Percentiles rank a stretch among this genome's conserved stretches.
phyloP scores from a whole-genome alignment of 1,140 invertebrate species.

The Argopecten irradians region DNA sequence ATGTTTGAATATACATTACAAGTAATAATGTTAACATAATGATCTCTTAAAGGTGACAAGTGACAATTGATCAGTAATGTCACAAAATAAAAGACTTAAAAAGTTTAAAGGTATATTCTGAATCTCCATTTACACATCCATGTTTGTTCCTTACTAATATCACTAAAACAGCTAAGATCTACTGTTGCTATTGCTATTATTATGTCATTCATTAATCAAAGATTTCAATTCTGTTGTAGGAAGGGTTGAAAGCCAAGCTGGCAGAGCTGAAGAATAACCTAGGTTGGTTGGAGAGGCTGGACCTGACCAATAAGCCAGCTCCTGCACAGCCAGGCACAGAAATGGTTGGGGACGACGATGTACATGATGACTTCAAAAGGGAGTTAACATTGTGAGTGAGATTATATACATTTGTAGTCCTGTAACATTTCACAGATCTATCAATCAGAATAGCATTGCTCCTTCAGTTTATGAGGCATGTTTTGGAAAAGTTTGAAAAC shows the following conservation, averaged over 20 bases:
- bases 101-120: not conserved
- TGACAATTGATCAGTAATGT: too few species aligned
- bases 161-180: not conserved
- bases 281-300: constrained; percentile 91
- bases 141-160: not conserved
- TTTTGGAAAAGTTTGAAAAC: not conserved
- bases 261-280: constrained; percentile 85
- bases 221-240: constrained; percentile 67
- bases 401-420: not conserved
- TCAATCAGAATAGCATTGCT: not conserved
- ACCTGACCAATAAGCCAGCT: constrained; percentile 83
- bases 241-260: constrained; percentile 84
- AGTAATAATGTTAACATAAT: too few species aligned
- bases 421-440: not conserved
- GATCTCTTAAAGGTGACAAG: too few species aligned
- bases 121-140: not conserved
- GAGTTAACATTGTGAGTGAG: constrained; percentile 87
- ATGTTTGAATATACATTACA: too few species aligned
- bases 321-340: constrained; percentile 82
- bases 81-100: not conserved
- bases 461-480: not conserved
- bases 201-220: not conserved
- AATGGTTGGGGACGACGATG: constrained; percentile 82
- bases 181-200: not conserved
- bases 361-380: constrained; percentile 94